Evolutionary conservation across 2,888 invertebrate species (phyloP), one percentile per base, ranked within the genome.

Genomic region (Conus canariensis): DNA sequence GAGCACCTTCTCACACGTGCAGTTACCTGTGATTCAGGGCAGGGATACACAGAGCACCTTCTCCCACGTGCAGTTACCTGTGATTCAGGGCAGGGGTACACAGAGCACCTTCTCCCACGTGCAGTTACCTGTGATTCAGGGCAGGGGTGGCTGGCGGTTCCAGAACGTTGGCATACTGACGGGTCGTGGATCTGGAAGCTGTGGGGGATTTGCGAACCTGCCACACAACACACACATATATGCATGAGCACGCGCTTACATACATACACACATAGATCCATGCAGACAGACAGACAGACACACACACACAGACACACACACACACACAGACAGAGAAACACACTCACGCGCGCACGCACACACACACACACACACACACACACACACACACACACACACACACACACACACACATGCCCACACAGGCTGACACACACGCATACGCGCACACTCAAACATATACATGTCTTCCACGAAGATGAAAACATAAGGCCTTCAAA

Each of bases 181-280:
- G 82, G 16, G 56, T 12, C 7, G 45, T 6, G 6, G 82, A 83
- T 92, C 90, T 92, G 91, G 85, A 92, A 88, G 91, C 90, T 6
- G 94, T 93, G n/a, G 95, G 95, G 6, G 95, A 95, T 85, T 94
- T 93, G 87, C 92, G 92, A n/a, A 92, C 93, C 94, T 95, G 91
- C 16, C 60, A 64, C 60, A 64, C 45, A 45, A 14, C 45, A 25
- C 77, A 25, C 45, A 30, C 77, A 77, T 30, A 77, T 30, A 77
- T 16, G 16, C 77, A 77, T 16, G 16, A 25, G 14, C 6, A 30
- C 16, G 77, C 77, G 25, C 77, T 25, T 8, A n/a, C n/a, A n/a
- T 0, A 74, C 70, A 74, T 0, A 74, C 70, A 74, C 70, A 8
- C 70, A 14, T n/a, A n/a, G 30, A 30, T 30, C 30, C 70, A 8